Evolutionary conservation across 2,113 vertebrate species (phyloP), one percentile per base, ranked within the genome.

Genomic region (Gallinago jamesoni): DNA sequence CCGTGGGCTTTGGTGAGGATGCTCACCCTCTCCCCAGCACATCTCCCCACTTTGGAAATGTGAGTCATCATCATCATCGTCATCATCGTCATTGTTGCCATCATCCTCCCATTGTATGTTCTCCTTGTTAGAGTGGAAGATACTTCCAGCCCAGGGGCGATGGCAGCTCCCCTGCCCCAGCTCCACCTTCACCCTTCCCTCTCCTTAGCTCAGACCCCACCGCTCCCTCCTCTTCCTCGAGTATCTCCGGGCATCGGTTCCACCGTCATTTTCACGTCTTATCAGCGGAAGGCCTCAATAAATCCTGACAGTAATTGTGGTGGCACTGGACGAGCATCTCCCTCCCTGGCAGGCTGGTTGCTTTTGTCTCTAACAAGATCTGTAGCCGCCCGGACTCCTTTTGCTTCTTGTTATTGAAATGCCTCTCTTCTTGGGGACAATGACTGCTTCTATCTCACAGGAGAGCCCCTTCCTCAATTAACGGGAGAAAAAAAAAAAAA

Each of bases 391-490:
- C 0, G 8, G 31, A 2, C 48, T 37, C 50, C 37, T 69, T 56
- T 52, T 25, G 33, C 50, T 68, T 41, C 79, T 83, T 17, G 62
- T 45, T 48, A 56, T 63, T 74, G 82, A 53, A 91, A 78, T 27
- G 27, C 6, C 2, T 48, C 92, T 66, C 67, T 80, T 73, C 78
- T 27, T 6, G 31, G 48, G 76, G 66, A 27, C 60, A 30, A 33
- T 0, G 15, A 9, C 30, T 15, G 31, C 45, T 9, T 0, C 66
- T 1, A 0, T 53, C 59, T 76, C 67, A 19, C 47, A 86, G 80
- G 41, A 86, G 28, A 94, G 48, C 43, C 72, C 45, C 90, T 95
- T 94, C 86, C 91, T 90, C 91, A 35, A 47, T 43, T 55, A 60
- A 14, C 78, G 55, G 37, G 12, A 10, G 41, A 14, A 16, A 43